phyloP scores from a whole-genome alignment of 2,113 vertebrate genomes.

The Suricata suricatta region DNA sequence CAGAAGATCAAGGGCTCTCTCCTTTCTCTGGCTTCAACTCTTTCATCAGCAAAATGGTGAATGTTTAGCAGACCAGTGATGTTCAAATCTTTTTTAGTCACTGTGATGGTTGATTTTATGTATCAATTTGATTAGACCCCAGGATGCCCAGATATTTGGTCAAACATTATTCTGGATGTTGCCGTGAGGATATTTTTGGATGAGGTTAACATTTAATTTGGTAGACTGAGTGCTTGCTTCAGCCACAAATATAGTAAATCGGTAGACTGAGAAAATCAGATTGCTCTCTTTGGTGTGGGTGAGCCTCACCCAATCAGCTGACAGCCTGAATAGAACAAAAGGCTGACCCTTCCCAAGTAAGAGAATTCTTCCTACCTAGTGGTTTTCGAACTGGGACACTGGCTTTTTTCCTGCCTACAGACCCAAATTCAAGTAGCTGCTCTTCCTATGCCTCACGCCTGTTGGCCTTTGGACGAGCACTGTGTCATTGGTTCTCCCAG shows the following conservation, averaged over 20 bases:
- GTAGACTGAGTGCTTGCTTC: neutral
- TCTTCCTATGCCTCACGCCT: neutral
- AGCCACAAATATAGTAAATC: neutral
- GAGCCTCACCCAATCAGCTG: neutral
- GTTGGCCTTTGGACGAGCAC: neutral
- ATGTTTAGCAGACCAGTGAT: neutral
- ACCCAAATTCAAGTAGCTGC: neutral
- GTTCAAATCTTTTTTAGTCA: neutral
- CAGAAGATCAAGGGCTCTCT: slow-evolving; percentile 25
- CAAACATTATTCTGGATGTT: neutral
- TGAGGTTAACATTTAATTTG: slow-evolving; percentile 11
- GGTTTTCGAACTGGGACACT: neutral
- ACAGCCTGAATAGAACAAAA: neutral
- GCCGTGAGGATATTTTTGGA: neutral
- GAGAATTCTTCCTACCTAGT: slow-evolving; percentile 6
- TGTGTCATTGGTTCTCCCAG: neutral
- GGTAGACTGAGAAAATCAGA: neutral
- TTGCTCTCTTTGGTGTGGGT: neutral
- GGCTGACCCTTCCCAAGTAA: neutral
- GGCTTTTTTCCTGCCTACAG: neutral
- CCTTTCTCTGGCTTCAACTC: neutral
- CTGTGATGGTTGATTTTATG: neutral
- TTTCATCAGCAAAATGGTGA: neutral
- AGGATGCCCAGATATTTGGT: neutral
- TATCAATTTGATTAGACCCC: neutral